phyloP scores from a whole-genome alignment of 2,797 vertebrate species.

The Hozukius guyotensis region DNA sequence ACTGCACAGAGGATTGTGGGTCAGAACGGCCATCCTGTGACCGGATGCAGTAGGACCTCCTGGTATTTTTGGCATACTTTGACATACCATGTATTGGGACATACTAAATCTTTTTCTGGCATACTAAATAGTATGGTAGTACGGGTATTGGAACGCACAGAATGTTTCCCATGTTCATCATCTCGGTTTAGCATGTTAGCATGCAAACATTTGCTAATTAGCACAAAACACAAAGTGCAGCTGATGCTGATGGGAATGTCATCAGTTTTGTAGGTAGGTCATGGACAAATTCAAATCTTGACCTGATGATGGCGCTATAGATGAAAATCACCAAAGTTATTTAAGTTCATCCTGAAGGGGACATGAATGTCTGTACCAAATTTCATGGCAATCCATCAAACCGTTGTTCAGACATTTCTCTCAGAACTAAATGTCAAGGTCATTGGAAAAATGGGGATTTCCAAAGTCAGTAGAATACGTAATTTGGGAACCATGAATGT shows the following conservation, averaged over 20 bases:
- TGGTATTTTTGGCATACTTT: too few relatives aligned
- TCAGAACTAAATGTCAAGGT: background rate
- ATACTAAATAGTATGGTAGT: too few relatives aligned
- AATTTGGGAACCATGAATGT: background rate
- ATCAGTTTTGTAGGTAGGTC: background rate
- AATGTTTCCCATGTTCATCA: background rate
- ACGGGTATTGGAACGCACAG: too few relatives aligned
- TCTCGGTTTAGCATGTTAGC: background rate
- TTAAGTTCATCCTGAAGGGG: background rate
- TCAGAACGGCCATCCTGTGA: too few relatives aligned
- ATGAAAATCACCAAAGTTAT: background rate
- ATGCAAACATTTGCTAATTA: background rate
- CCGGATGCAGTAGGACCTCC: too few relatives aligned
- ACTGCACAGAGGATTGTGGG: too few relatives aligned
- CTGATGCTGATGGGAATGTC: background rate
- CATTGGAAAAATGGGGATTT: background rate
- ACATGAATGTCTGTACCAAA: background rate
- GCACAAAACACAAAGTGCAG: background rate
- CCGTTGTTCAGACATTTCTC: background rate
- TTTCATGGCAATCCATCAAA: background rate
- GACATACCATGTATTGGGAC: too few relatives aligned
- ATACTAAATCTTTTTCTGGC: too few relatives aligned
- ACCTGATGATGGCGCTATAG: background rate
- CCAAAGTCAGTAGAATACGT: background rate
- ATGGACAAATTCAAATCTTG: background rate